Conservation (phyloP, 2,888 invertebrate species). For the Melanchra persicariae region DNA sequence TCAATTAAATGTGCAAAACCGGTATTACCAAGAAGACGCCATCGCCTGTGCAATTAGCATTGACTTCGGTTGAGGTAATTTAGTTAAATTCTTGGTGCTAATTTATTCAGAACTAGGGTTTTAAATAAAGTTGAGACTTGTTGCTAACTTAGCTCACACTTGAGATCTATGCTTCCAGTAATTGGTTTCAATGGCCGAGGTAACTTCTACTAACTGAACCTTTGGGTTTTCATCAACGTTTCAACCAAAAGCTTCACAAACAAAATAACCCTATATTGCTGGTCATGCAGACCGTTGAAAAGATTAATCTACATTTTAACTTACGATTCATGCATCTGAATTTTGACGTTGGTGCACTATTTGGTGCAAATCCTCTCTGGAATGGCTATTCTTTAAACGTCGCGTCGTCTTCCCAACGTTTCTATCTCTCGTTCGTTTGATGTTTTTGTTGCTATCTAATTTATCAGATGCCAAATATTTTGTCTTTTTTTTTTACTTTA, state of each 20-base stretch:
- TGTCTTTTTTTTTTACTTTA: background rate
- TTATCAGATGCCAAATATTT: background rate
- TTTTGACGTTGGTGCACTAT: too few species aligned
- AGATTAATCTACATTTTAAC: too few species aligned
- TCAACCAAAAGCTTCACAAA: too few species aligned
- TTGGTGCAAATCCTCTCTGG: too few species aligned
- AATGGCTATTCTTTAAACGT: too few species aligned
- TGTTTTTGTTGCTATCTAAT: background rate
- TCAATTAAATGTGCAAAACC: constrained; percentile 7
- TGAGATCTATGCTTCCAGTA: background rate
- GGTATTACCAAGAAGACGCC: background rate
- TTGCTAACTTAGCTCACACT: background rate
- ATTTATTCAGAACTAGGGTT: constrained; percentile 9
- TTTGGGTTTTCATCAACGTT: background rate
- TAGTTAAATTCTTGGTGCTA: constrained; percentile 15
- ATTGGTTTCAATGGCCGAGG: background rate
- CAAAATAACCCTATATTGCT: too few species aligned
- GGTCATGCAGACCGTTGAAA: too few species aligned
- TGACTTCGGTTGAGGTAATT: background rate
- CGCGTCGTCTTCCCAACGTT: too few species aligned
- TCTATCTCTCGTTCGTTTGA: too few species aligned
- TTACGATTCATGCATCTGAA: too few species aligned
- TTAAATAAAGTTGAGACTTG: background rate
- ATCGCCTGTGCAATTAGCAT: constrained; percentile 1
- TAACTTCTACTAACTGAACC: background rate